These are phyloP conservation scores for Sebastes nivosus DNA, from an alignment of 2,797 vertebrate genomes.

Conservation along the genomic window DNA sequence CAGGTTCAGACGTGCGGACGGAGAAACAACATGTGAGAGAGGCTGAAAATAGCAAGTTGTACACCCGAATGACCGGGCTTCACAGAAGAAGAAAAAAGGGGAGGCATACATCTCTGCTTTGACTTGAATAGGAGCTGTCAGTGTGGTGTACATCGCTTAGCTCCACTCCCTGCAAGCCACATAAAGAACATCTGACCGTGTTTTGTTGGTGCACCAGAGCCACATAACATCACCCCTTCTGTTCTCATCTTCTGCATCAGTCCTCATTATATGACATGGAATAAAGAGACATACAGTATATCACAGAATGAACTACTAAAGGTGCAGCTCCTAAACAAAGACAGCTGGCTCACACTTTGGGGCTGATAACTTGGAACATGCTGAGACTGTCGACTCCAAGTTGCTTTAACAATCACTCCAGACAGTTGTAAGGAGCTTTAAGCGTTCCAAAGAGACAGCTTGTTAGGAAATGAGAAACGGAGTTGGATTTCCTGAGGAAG, in stretches of 20 bases:
- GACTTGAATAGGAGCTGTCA: slow-evolving; percentile 14
- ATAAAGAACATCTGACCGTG: slow-evolving; percentile 4
- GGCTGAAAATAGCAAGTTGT: slow-evolving; percentile 22
- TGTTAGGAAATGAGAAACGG: slow-evolving; percentile 7
- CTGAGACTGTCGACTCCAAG: background rate
- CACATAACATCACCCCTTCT: background rate
- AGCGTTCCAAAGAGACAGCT: slow-evolving; percentile 14
- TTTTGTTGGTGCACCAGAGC: background rate
- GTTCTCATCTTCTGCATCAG: background rate
- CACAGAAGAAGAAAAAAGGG: background rate
- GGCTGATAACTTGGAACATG: background rate
- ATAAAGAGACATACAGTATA: slow-evolving; percentile 1
- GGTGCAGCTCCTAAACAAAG: slow-evolving; percentile 16
- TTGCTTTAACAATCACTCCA: background rate
- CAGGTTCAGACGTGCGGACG: slow-evolving; percentile 18
- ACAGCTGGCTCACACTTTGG: slow-evolving; percentile 37
- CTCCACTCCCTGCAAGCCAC: background rate
- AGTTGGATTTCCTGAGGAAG: background rate
- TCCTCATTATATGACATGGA: background rate
- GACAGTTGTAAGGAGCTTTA: slow-evolving; percentile 1
- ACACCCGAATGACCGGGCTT: background rate
- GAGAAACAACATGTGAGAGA: slow-evolving; percentile 4
- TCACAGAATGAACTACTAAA: background rate
- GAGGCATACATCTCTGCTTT: background rate
- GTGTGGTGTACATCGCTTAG: background rate